These are phyloP conservation scores for Drosophila nigricruria DNA, from an alignment of 2,888 invertebrate species.

Conservation along the genomic window DNA sequence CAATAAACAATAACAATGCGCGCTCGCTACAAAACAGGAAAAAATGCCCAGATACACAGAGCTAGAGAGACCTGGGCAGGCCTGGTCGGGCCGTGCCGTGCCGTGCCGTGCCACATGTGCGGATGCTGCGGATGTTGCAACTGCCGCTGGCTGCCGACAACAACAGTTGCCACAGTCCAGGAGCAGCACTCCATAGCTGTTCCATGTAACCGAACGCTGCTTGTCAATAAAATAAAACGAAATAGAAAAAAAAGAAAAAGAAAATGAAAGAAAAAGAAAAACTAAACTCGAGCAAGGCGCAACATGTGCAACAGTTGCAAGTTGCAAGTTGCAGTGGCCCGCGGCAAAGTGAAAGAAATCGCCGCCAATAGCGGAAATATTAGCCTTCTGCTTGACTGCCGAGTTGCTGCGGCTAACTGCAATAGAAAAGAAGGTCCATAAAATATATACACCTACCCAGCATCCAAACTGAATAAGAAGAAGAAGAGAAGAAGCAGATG, in stretches of 20 bases:
- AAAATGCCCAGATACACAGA: slow-evolving; percentile 39
- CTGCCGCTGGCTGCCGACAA: slow-evolving; percentile 42
- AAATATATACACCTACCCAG: slow-evolving; percentile 27
- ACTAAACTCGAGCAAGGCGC: slow-evolving; percentile 43
- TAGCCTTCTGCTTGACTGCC: slow-evolving; percentile 63
- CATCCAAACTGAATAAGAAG: slow-evolving; percentile 4
- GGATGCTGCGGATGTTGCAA: slow-evolving; percentile 68
- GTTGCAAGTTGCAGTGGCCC: slow-evolving; percentile 70
- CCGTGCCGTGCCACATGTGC: slow-evolving; percentile 65
- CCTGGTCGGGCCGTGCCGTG: slow-evolving; percentile 17
- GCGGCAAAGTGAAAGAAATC: slow-evolving; percentile 77
- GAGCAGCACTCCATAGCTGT: slow-evolving; percentile 35
- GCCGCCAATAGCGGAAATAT: slow-evolving; percentile 77
- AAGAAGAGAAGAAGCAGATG: neutral
- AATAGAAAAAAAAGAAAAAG: slow-evolving; percentile 2
- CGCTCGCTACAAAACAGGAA: slow-evolving; percentile 63
- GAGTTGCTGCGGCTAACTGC: slow-evolving; percentile 40
- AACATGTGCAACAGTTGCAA: slow-evolving; percentile 65
- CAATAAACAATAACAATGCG: slow-evolving; percentile 78
- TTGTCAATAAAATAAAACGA: slow-evolving; percentile 64
- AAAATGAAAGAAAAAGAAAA: slow-evolving; percentile 17
- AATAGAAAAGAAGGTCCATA: slow-evolving; percentile 39
- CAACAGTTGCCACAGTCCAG: slow-evolving; percentile 38
- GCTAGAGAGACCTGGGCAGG: neutral
- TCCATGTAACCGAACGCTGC: slow-evolving; percentile 51